Base-by-base conservation (phyloP, 2,113 vertebrate species). In the Pituophis catenifer region DNA sequence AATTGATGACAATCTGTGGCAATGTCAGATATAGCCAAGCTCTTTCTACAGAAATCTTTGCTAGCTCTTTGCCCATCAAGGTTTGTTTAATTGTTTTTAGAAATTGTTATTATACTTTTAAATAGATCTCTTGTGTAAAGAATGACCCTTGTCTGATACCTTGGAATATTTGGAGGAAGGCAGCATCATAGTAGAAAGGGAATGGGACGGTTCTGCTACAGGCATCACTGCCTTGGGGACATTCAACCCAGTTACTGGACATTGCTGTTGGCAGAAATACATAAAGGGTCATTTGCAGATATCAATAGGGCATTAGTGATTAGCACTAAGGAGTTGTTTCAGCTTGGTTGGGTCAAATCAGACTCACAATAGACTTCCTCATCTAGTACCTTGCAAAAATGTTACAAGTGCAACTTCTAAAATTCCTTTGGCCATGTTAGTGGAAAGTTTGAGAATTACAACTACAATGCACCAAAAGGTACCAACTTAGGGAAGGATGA, bases 221-320 rank as follows among this genome's bases (percentile, higher is more conserved):
- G 2, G 1, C 0, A 88, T 94, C 91, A 58, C 88, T 91, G 90
- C 90, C 90, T 85, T 89, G 93, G 70, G 90, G 52, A 29, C 89
- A 94, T 92, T 94, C 88, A 44, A 85, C 62, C 1, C 19, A 92
- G 94, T 38, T 70, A 86, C 70, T 3, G 75, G 86, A 93, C 26
- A 92, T 92, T 93, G 94, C 88, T 96, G 87, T 57, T 8, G 50
- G 95, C 91, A 94, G 81, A 94, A 92, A 95, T 52, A 93, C 87
- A 86, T 53, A 94, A 93, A 91, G 91, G 38, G 86, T 91, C 50
- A 52, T 70, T 53, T 92, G 58, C 89, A 65, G 33, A n/a, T 92
- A 33, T 88, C 33, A 81, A 89, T 29, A 59, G 44, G 88, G 65
- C 8, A 53, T 24, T 48, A 44, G 8, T 17, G 55, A 89, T 70